These are phyloP conservation scores for Cryptoblepharus egeriae DNA, from an alignment of 2,797 vertebrate species.

Conservation along the genomic window DNA sequence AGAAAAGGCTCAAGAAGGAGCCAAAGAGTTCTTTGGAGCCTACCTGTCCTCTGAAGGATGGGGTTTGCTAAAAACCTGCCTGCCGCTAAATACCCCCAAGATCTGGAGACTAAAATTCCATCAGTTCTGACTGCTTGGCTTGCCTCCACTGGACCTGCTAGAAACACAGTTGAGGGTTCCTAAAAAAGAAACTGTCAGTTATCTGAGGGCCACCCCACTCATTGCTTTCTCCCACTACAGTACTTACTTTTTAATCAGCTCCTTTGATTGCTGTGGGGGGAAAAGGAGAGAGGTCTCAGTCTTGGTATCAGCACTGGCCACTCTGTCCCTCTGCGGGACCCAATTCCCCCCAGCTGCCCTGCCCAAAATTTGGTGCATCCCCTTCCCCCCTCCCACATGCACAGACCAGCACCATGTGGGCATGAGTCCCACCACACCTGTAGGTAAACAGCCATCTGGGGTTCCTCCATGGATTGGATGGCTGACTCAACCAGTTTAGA, in stretches of 20 bases:
- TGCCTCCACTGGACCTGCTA: no score
- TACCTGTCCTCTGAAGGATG: no score
- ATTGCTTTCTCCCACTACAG: background rate
- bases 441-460: constrained; percentile 87
- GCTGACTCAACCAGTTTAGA: constrained; percentile 87
- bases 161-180: no score
- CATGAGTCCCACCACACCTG: constrained; percentile 74
- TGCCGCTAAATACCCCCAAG: no score
- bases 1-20: no score
- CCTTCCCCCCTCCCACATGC: no score
- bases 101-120: no score
- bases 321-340: background rate
- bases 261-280: constrained; percentile 82
- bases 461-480: constrained; percentile 90
- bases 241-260: constrained; percentile 90
- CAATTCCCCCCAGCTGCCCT: background rate
- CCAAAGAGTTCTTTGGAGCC: no score
- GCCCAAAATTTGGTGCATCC: background rate
- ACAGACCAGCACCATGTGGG: background rate
- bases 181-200: no score
- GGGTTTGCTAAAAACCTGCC: no score
- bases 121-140: no score
- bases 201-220: background rate
- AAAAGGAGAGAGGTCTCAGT: background rate
- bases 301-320: background rate